Percentiles rank a stretch among this genome's conserved stretches.
Evolutionary conservation across 2,113 vertebrate species (phyloP).

Genomic region (Tachuris rubrigastra): DNA sequence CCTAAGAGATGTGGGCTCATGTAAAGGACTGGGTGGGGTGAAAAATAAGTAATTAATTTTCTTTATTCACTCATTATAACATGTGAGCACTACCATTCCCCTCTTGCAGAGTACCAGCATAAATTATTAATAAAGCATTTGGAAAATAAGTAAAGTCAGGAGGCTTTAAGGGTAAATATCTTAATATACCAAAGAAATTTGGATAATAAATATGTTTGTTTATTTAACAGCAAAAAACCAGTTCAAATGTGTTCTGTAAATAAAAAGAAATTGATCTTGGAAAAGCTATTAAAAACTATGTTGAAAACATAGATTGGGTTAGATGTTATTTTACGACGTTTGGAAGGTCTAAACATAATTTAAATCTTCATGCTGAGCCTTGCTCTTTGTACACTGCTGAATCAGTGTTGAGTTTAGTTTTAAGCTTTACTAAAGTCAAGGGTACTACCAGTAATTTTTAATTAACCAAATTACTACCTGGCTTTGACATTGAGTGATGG

Average conservation of each 20-base stretch:
- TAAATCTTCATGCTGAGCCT: background rate
- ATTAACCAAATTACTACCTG: background rate
- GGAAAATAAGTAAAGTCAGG: background rate
- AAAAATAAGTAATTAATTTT: background rate
- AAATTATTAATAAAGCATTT: background rate
- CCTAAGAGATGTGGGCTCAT: background rate
- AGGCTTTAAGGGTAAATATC: background rate
- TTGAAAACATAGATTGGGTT: background rate
- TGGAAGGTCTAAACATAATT: background rate
- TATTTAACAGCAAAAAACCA: background rate
- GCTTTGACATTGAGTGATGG: accelerated
- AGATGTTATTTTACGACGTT: background rate
- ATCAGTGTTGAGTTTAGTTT: background rate
- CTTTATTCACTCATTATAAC: background rate
- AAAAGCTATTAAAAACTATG: background rate
- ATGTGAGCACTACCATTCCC: background rate
- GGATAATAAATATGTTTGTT: background rate
- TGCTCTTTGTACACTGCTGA: background rate
- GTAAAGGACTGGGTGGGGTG: background rate
- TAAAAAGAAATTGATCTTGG: background rate
- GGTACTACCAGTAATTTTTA: background rate
- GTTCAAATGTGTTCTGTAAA: background rate
- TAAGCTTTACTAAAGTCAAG: background rate
- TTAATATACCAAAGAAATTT: background rate
- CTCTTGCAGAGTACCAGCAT: background rate